A percentile compares a stretch with the other conserved stretches of the same genome.
Evolutionary conservation across 2,797 vertebrate genomes (phyloP).

Genomic region (Ctenopoma kingsleyae): DNA sequence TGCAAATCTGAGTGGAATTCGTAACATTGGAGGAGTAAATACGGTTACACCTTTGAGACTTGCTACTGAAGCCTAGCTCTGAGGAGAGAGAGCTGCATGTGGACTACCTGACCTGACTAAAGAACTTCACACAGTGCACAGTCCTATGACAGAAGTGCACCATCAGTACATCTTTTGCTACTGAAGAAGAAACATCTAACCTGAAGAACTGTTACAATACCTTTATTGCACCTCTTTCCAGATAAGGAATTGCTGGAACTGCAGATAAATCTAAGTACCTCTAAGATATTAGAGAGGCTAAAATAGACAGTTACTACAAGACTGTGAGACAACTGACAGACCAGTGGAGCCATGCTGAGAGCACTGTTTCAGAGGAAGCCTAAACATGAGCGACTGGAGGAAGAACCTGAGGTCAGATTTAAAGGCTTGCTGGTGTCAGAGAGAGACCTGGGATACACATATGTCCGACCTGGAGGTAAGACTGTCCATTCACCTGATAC

Average conservation of each 20-base stretch:
- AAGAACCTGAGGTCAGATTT: conserved; percentile 86
- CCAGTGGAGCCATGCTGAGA: conserved; percentile 74
- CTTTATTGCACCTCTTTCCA: neutral
- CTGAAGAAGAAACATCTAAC: conserved; percentile 13
- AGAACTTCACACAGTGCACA: neutral
- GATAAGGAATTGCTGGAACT: conserved; percentile 1
- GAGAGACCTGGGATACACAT: conserved; percentile 89
- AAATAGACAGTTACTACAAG: neutral
- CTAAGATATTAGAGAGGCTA: neutral
- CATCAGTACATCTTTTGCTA: neutral
- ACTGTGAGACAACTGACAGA: conserved; percentile 16
- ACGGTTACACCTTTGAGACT: conserved; percentile 11
- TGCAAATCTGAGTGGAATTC: conserved; percentile 33
- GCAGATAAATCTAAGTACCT: neutral
- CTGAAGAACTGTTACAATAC: neutral
- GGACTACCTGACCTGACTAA: conserved; percentile 5
- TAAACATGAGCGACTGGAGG: conserved; percentile 83
- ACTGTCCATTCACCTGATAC: neutral
- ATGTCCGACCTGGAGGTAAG: conserved; percentile 94
- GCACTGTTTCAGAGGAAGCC: conserved; percentile 79
- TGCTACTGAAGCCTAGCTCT: neutral
- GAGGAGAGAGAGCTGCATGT: conserved; percentile 9
- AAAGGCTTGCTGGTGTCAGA: conserved; percentile 92
- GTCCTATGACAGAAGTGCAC: neutral
- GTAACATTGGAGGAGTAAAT: conserved; percentile 39